Evolutionary conservation across 2,113 vertebrate species (phyloP).

Genomic region (Pithys albifrons): DNA sequence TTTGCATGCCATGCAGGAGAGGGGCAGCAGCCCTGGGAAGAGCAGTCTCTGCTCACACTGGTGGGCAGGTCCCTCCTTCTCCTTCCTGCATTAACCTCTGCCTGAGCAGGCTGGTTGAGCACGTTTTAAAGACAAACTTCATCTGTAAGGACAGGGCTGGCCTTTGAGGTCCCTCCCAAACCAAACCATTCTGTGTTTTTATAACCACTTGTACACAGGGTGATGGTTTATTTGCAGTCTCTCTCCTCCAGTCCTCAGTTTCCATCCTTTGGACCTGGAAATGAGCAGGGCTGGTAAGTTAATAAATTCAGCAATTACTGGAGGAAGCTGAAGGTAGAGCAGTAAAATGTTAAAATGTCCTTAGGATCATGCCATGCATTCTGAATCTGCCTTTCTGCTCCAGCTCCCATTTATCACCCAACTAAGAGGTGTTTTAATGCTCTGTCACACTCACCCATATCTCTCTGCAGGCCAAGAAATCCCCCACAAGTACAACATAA

Average conservation of each 20-base stretch:
- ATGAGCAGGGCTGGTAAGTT: neutral
- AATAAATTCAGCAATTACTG: neutral
- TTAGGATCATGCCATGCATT: neutral
- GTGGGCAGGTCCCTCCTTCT: neutral
- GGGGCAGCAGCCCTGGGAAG: neutral
- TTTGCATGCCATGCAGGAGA: neutral
- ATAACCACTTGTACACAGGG: neutral
- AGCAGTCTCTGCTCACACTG: accelerated
- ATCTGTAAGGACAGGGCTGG: neutral
- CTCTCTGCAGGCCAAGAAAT: neutral
- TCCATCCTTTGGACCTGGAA: neutral
- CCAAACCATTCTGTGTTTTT: neutral
- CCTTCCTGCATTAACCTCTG: neutral
- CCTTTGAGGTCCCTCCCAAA: neutral
- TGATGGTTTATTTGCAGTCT: neutral
- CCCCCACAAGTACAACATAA: neutral
- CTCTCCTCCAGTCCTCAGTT: neutral
- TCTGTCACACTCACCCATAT: neutral
- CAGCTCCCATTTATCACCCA: neutral
- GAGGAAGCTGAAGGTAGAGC: neutral
- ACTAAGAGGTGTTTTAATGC: neutral
- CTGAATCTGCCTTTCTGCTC: neutral
- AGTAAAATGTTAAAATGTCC: neutral
- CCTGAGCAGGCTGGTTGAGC: neutral
- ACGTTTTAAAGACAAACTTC: neutral